Percentiles rank a stretch among this genome's conserved stretches.
Conservation (phyloP, 2,888 invertebrate genomes). For the Lithosia quadra region DNA sequence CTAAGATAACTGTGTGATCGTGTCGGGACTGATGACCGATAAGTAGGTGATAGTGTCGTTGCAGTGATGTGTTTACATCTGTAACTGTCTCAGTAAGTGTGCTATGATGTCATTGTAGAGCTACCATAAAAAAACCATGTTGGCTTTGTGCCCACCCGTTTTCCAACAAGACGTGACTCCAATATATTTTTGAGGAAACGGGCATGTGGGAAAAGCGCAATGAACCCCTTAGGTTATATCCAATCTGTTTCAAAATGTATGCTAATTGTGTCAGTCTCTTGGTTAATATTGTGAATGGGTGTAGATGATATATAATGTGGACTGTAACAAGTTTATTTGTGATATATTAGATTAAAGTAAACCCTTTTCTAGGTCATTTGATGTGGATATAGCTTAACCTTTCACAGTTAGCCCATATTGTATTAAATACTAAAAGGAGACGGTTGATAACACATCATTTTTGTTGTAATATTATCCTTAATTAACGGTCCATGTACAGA, state of each 20-base stretch:
- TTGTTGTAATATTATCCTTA: slow-evolving; percentile 4
- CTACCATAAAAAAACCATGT: slow-evolving; percentile 83
- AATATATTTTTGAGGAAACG: slow-evolving; percentile 72
- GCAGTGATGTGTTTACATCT: slow-evolving; percentile 85
- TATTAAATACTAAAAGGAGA: neutral
- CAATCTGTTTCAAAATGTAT: slow-evolving; percentile 68
- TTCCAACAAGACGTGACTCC: slow-evolving; percentile 78
- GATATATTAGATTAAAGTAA: neutral
- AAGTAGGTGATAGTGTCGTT: slow-evolving; percentile 62
- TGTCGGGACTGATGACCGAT: slow-evolving; percentile 53
- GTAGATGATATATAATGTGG: neutral
- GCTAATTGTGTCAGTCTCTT: slow-evolving; percentile 61
- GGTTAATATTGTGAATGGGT: slow-evolving; percentile 29
- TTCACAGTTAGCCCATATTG: neutral
- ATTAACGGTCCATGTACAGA: neutral
- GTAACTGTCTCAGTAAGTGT: slow-evolving; percentile 80
- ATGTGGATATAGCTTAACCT: neutral
- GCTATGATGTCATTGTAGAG: slow-evolving; percentile 83
- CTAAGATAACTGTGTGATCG: slow-evolving; percentile 55
- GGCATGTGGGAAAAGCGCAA: slow-evolving; percentile 75
- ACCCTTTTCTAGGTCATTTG: neutral
- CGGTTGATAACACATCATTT: neutral
- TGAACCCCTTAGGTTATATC: slow-evolving; percentile 76
- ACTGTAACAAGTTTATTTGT: neutral
- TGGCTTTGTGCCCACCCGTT: slow-evolving; percentile 86